Evolutionary conservation across 1,140 invertebrate genomes (phyloP), one percentile per base, ranked within the genome.

Genomic region (Drosophila sp.): DNA sequence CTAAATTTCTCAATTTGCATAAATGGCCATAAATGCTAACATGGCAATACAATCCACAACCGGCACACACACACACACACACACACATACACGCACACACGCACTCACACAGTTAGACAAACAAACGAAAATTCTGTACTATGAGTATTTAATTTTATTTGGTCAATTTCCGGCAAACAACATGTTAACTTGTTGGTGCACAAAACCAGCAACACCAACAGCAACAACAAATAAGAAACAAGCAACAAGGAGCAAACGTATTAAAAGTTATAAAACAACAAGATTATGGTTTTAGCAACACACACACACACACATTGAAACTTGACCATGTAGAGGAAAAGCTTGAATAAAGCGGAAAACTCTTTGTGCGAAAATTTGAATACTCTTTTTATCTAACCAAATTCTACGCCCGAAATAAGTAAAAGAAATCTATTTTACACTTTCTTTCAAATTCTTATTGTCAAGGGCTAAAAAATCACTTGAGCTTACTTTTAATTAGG

Each of bases 241-340:
- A 32, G 57, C 47, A 66, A 62, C 50, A 69, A 50, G 69, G 41
- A 61, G 58, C 70, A 80, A 75, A 74, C 70, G 76, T 86, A 87
- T 89, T 87, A 89, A 72, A 84, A 87, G 84, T 83, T 87, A 89
- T 89, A 87, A 74, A 80, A 84, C 84, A 80, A 83, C 80, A 89
- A 61, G 84, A 87, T 87, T 83, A 89, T 80, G 84, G 76, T 58
- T 72, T 72, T 68, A 60, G 67, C 40, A 86, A 70, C 71, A 75
- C 81, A 85, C 81, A 68, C 67, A 80, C 57, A 61, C 69, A 79
- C 23, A 55, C 57, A 50, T 50, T 50, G 58, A 47, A 47, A 71
- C 66, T 55, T 75, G 70, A 63, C 66, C 63, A 62, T 66, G 70
- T 77, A 62, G 75, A 75, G 23, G 30, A 25, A 58, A 58, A 58